Evolutionary conservation across 2,888 invertebrate species (phyloP), one percentile per base, ranked within the genome.

Genomic region (Didymodactylos carnosus): DNA sequence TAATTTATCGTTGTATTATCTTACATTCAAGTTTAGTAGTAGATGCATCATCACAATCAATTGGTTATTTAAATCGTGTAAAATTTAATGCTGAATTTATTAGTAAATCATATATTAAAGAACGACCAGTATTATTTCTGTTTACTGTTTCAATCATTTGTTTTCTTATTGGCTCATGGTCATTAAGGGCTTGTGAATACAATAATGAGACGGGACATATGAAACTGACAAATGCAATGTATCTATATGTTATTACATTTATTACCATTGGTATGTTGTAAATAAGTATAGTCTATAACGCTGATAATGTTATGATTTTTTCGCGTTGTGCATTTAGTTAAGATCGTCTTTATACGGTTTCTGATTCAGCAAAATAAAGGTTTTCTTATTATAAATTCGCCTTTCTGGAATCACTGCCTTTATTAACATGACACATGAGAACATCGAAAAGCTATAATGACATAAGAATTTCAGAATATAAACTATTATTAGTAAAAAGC

Each of bases 11-110:
- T 10, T 79, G 79, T 23, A 78, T 82, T 35, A 80, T 82, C 80
- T 77, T 82, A 11, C 81, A 82, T 77, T 81, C 80, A 76, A 78
- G 79, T 23, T 78, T 82, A 25, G 82, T 80, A 77, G 80, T 81
- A 49, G 82, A 82, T 76, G 82, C 82, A 40, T 81, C 81, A 11
- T 81, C 82, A 2, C 82, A 82, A 76, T 81, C 81, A 76, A 78
- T 82, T n/a, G 82, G 82, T 11, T 82, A 82, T 6, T 89, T 95
- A 85, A 94, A 94, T 88, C 89, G 94, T 84, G 95, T 97, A 85
- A 94, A 95, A 87, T 97, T 97, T 88, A 86, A 86, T 78, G 94
- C 95, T 84, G 89, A 86, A 76, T 82, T 82, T 77, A 80, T 82
- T 71, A 82, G 82, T 78, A 82, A 82, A 77, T 82, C 82, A 39